Base-by-base conservation (phyloP, 2,888 invertebrate species). In the Rhogogaster chlorosoma region DNA sequence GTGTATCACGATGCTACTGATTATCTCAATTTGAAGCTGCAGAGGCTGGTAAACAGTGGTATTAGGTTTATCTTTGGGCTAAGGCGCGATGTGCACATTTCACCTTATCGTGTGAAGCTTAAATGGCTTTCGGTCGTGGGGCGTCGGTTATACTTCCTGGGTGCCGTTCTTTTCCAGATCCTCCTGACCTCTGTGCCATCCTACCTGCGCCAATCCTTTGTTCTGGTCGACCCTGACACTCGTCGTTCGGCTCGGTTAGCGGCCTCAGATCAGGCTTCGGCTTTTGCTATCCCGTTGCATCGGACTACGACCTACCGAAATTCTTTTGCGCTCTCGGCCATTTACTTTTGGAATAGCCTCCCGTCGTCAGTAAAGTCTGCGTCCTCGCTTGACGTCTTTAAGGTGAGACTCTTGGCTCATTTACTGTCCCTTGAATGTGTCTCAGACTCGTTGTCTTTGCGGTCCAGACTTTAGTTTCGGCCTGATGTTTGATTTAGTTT, bases 281-380 rank as follows among this genome's bases (percentile, higher is more conserved):
- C n/a, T 7, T 83, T 85, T 32, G 9, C 2, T 10, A 53, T 83
- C 26, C 83, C 83, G 1, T 1, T 1, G 7, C 53, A 61, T 12
- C 12, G 78, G 6, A 85, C 78, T 2, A 10, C 3, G 2, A 12
- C 71, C 1, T 84, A 73, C 15, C 73, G 53, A 7, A 83, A 82
- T 29, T 84, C 83, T 0, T 85, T 85, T 29, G 9, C 18, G 1
- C 45, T 84, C 1, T 61, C 70, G 0, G 67, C 71, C 2, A 36
- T 78, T 26, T 73, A 85, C 7, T 57, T 85, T 0, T 83, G 85
- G 85, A 71, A 84, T 6, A 57, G 77, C 26, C 45, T 85, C 22
- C 86, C 86, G 1, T 3, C 18, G 18, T 0, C 18, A 5, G 9
- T 70, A 0, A 70, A 15, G 7, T 22, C 18, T 0, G 70, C 70